Conservation (phyloP, 2,797 vertebrate genomes). For the Sebastes matsubarae region DNA sequence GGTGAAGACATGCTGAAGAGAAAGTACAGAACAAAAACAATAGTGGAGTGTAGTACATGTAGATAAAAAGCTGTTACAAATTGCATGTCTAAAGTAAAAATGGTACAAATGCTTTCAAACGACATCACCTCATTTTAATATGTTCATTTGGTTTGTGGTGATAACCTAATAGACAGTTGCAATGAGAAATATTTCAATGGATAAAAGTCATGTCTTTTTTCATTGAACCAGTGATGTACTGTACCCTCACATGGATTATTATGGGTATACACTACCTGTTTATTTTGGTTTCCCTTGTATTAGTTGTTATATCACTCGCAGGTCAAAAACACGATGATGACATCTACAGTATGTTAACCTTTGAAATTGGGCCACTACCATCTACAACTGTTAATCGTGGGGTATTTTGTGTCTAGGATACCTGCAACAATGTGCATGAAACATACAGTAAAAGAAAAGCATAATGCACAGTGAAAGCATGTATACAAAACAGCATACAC, state of each 20-base stretch:
- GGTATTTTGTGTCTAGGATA: not conserved
- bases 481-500: not conserved
- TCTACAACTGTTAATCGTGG: not conserved
- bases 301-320: too few species aligned
- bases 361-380: not conserved
- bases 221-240: not conserved
- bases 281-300: too few species aligned
- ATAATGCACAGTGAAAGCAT: not conserved
- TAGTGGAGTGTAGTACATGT: not conserved
- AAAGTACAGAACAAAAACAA: not conserved
- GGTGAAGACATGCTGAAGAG: not conserved
- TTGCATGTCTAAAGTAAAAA: not conserved
- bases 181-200: too few species aligned
- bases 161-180: not conserved
- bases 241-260: not conserved
- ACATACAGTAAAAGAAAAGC: not conserved
- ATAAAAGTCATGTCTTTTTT: too few species aligned
- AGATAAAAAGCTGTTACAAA: conserved; percentile 25
- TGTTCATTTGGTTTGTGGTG: not conserved
- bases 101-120: conserved; percentile 10
- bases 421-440: not conserved
- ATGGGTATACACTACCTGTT: not conserved
- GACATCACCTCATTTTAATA: not conserved
- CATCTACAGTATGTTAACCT: not conserved
- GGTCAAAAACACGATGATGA: too few species aligned